Evolutionary conservation across 2,888 invertebrate species (phyloP).

Genomic region (Phyto melanocephala): DNA sequence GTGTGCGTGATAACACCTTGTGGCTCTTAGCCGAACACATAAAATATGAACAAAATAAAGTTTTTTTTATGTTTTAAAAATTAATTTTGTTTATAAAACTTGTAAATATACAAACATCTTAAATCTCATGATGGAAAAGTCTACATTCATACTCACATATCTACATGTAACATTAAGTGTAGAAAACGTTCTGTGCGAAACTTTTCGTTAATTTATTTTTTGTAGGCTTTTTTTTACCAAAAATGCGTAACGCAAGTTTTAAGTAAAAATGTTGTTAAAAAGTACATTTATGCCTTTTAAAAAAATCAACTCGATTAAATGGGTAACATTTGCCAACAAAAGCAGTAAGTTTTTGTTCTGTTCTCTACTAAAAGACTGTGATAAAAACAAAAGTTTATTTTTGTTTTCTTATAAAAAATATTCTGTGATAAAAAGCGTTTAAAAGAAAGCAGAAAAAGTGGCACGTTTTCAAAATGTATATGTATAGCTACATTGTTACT

Average conservation of each 20-base stretch:
- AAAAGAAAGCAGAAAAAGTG: background rate
- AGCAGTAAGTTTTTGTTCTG: slow-evolving; percentile 51
- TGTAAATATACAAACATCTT: slow-evolving; percentile 11
- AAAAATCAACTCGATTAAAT: slow-evolving; percentile 41
- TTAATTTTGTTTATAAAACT: slow-evolving; percentile 30
- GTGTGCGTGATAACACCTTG: slow-evolving; percentile 48
- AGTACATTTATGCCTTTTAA: background rate
- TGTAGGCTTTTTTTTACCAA: too few species aligned
- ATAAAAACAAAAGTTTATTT: background rate
- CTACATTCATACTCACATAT: too few species aligned
- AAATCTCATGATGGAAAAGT: too few species aligned
- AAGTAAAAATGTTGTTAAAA: background rate
- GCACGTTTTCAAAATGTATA: too few species aligned
- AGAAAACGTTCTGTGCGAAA: background rate
- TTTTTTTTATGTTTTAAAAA: slow-evolving; percentile 24
- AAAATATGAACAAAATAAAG: slow-evolving; percentile 15
- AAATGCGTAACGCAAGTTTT: slow-evolving; percentile 2
- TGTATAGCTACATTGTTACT: background rate
- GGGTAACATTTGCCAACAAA: slow-evolving; percentile 64
- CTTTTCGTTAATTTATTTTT: slow-evolving; percentile 6
- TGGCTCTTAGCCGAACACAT: slow-evolving; percentile 11
- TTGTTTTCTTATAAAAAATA: background rate
- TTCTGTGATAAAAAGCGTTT: background rate
- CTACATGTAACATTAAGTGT: too few species aligned
- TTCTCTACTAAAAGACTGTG: background rate